phyloP scores from a whole-genome alignment of 2,113 vertebrate species.

The Nipponia nippon region DNA sequence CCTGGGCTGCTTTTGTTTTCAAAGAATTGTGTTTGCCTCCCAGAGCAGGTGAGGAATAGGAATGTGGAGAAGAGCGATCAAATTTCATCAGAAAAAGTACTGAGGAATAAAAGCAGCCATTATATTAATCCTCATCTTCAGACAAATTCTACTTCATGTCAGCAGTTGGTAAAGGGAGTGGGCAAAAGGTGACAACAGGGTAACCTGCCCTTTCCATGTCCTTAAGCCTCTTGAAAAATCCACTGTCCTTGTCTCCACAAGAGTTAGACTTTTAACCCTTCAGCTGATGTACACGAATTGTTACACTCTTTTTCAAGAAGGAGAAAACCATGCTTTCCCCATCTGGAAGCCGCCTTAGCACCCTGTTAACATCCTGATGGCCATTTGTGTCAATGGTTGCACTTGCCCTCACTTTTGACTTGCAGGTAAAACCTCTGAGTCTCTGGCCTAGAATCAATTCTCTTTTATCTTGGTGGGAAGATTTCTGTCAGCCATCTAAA shows the following conservation, averaged over 20 bases:
- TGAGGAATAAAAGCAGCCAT: slow-evolving; percentile 63
- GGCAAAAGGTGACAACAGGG: slow-evolving; percentile 64
- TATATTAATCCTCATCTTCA: slow-evolving; percentile 75
- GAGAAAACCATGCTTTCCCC: background rate
- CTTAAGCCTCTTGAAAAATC: slow-evolving; percentile 25
- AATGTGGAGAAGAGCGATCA: slow-evolving; percentile 64
- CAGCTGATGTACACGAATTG: background rate
- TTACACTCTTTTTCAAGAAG: background rate
- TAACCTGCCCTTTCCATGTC: slow-evolving; percentile 46
- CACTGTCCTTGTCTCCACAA: background rate
- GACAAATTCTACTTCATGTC: slow-evolving; percentile 61
- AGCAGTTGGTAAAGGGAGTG: slow-evolving; percentile 63
- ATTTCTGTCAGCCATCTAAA: background rate
- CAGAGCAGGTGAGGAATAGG: slow-evolving; percentile 71
- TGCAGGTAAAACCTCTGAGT: background rate
- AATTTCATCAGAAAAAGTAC: slow-evolving; percentile 66
- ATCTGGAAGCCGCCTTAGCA: background rate
- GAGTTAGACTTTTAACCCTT: slow-evolving; percentile 4
- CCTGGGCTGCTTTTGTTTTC: slow-evolving; percentile 65
- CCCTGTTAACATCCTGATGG: background rate
- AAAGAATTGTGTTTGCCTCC: slow-evolving; percentile 64
- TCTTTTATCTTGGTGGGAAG: background rate
- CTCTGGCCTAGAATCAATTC: background rate
- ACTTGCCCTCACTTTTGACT: background rate
- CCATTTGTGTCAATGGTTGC: background rate